Conservation (phyloP, 1,140 invertebrate genomes). For the Pectinophora gossypiella region DNA sequence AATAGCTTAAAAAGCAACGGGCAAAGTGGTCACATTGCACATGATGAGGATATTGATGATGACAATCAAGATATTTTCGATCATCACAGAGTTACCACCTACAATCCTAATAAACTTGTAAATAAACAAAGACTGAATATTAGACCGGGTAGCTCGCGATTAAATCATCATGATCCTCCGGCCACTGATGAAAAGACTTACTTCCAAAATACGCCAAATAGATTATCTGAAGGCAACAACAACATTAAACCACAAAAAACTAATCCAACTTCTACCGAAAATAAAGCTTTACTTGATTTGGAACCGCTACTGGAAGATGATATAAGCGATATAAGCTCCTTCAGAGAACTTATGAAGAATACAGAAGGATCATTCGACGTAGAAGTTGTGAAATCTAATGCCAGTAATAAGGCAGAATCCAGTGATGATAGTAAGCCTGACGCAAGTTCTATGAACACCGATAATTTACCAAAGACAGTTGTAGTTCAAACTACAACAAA, state of each 20-base stretch:
- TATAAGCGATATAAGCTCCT: constrained; percentile 66
- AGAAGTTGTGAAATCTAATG: constrained; percentile 73
- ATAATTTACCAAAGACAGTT: constrained; percentile 43
- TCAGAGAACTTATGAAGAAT: constrained; percentile 70
- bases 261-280: constrained; percentile 65
- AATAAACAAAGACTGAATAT: constrained; percentile 49
- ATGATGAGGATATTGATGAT: constrained; percentile 64
- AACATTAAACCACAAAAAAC: constrained; percentile 31
- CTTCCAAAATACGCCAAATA: constrained; percentile 23
- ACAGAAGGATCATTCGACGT: constrained; percentile 73
- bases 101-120: constrained; percentile 60
- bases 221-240: constrained; percentile 27
- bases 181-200: constrained; percentile 34
- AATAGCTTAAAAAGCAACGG: constrained; percentile 65
- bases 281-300: constrained; percentile 70
- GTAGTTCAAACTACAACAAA: constrained; percentile 12
- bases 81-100: constrained; percentile 65
- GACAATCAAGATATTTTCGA: constrained; percentile 71
- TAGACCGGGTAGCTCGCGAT: constrained; percentile 42
- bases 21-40: constrained; percentile 55
- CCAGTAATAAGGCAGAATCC: constrained; percentile 19
- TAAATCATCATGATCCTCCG: constrained; percentile 51
- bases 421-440: constrained; percentile 55
- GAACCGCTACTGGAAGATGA: constrained; percentile 76
- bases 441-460: constrained; percentile 52